Base-by-base conservation (phyloP, 2,113 vertebrate species). In the Paedocypris sp. region DNA sequence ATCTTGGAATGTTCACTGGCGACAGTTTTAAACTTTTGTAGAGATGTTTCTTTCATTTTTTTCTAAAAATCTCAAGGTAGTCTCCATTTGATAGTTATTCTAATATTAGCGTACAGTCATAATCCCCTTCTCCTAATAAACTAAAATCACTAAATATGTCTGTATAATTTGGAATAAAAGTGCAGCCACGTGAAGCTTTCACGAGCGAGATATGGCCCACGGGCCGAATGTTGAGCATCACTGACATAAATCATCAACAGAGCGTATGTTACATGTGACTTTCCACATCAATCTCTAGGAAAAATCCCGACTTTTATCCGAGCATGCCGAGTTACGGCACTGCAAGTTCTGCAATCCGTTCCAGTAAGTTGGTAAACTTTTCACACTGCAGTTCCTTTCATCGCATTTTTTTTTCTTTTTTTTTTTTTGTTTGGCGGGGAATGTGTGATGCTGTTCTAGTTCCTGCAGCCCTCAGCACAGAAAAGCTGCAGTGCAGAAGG, bases 361-460 rank as follows among this genome's bases (percentile, higher is more conserved):
- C 26, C 13, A 54, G 31, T 28, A 1, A 12, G 15, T 51, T 47
- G 9, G 41, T 36, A 29, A 26, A 23, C 50, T 56, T 35, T 16
- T 42, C 19, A 67, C 10, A 47, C 16, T 18, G 32, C 41, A 35
- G 35, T 28, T 64, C 19, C 16, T 13, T 35, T 64, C 35, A 54
- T 28, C 23, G 2, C 35, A 18, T 13, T 18, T 18, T 23, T 16
- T 2, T 5, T 6, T 13, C 6, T 56, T 25, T 10, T 16, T 41
- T 41, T 41, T 33, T 23, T 43, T 10, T 52, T 31, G 4, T 52
- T 48, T 52, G 50, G 48, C 22, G 25, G 51, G 33, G 58, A 67
- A 67, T 39, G 35, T 46, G 31, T 60, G 39, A 39, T 18, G 46
- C 50, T 26, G 36, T 46, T 59, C 22, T 46, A 52, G 32, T 29